Base-by-base conservation (phyloP, 2,113 vertebrate species). In the Upupa epops region DNA sequence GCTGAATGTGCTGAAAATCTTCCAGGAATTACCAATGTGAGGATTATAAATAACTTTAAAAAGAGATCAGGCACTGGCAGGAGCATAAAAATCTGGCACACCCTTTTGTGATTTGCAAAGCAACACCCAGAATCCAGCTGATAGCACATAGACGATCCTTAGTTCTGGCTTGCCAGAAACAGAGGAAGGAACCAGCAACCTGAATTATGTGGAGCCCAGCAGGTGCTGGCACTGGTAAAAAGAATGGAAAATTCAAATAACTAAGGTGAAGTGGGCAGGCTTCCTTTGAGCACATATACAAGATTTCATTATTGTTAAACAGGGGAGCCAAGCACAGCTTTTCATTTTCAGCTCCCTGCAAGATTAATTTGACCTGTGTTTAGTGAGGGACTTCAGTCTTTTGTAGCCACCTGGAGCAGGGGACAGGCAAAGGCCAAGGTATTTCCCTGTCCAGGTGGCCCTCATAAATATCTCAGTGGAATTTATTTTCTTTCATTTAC, bases 401-500 rank as follows among this genome's bases (percentile, higher is more conserved):
- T 92, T 94, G 92, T 86, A 90, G 91, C 89, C 96, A 95, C 91
- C 94, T 93, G 95, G 94, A 93, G 52, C 66, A 54, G 29, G 70
- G 92, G 92, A 90, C 83, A 78, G 8, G 90, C 91, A 94, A 94
- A 96, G 95, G 92, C 92, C 92, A 85, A 89, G 86, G 75, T 94
- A 95, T 95, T 96, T 97, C 95, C 93, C 94, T 88, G 93, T 94
- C 95, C 96, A 97, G 97, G 96, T 98, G 97, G 97, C 97, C 96
- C 94, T 94, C 96, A 97, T 97, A 97, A 97, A 98, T 97, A 96
- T 95, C 88, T 95, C 3, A 4, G 86, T 96, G 95, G 96, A 97
- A 98, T 97, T 97, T 96, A 97, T 97, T 97, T 97, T 97, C 97
- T 97, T 98, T 97, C 97, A 97, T 97, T 98, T 98, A 97, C 94